Percentiles rank a stretch among this genome's conserved stretches.
These are phyloP conservation scores for Siniperca chuatsi DNA, from an alignment of 2,113 vertebrate genomes.

Conservation along the genomic window DNA sequence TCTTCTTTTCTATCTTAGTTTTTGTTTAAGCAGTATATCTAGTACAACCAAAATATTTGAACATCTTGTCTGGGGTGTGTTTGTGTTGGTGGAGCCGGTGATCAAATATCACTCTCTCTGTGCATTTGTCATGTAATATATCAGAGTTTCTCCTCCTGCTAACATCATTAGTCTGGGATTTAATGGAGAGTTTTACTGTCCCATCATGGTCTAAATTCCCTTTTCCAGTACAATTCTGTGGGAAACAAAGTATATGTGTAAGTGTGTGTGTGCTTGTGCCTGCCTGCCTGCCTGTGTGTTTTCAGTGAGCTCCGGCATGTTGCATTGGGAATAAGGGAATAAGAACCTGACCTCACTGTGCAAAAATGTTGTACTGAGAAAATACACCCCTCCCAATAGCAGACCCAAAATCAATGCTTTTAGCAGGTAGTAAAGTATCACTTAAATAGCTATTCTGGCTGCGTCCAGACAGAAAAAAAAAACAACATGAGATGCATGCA, in stretches of 20 bases:
- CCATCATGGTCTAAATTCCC: constrained; percentile 1
- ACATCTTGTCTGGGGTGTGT: background rate
- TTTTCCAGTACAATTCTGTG: constrained; percentile 29
- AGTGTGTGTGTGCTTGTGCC: constrained; percentile 19
- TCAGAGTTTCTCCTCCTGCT: background rate
- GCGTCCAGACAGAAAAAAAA: background rate
- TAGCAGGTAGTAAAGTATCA: constrained; percentile 47
- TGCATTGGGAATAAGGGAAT: constrained; percentile 74
- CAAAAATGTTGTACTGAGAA: constrained; percentile 75
- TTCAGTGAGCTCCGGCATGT: constrained; percentile 54
- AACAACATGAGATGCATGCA: constrained; percentile 1
- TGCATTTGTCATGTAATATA: constrained; percentile 1
- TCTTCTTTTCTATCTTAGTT: background rate
- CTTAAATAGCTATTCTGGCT: constrained; percentile 26
- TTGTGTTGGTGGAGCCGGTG: constrained; percentile 15
- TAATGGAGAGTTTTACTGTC: constrained; percentile 30
- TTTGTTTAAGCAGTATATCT: constrained; percentile 9
- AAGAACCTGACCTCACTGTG: constrained; percentile 74
- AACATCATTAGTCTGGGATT: constrained; percentile 20
- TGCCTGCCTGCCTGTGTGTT: constrained; percentile 49
- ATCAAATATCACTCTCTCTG: constrained; percentile 24
- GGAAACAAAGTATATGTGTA: constrained; percentile 35
- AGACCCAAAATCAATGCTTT: constrained; percentile 51
- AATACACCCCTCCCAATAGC: constrained; percentile 62
- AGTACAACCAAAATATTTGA: constrained; percentile 29